Percentiles rank a stretch among this genome's conserved stretches.
Conservation (phyloP, 2,888 invertebrate species). For the Ypsolopha sequella region DNA sequence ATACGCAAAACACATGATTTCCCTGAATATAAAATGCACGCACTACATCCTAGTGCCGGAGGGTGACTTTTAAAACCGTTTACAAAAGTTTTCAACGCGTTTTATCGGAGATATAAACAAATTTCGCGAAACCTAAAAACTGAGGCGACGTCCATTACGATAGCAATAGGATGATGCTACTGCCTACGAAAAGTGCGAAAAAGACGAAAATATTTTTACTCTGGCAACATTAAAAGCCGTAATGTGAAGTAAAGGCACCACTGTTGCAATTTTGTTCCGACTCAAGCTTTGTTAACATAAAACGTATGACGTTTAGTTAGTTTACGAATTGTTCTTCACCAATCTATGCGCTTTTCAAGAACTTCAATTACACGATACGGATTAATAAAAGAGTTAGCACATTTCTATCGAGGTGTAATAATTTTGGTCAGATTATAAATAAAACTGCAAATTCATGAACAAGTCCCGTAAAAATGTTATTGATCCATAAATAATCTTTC, state of each 20-base stretch:
- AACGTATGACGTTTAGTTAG: not conserved
- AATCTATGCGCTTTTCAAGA: not conserved
- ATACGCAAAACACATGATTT: constrained; percentile 41
- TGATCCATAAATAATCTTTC: not conserved
- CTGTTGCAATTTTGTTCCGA: constrained; percentile 3
- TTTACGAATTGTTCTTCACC: not conserved
- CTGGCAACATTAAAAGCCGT: constrained; percentile 42
- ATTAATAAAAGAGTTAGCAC: not conserved
- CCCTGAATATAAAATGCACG: constrained; percentile 37
- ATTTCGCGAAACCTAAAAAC: constrained; percentile 49
- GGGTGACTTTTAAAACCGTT: constrained; percentile 52
- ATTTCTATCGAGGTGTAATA: not conserved
- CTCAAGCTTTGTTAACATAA: not conserved
- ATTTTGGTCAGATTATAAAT: not conserved
- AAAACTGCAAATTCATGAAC: not conserved
- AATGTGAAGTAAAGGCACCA: constrained; percentile 11
- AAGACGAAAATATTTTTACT: constrained; percentile 49
- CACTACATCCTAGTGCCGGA: constrained; percentile 50
- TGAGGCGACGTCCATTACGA: constrained; percentile 62
- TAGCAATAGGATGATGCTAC: constrained; percentile 58
- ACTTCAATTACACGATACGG: not conserved
- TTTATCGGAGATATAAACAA: constrained; percentile 67
- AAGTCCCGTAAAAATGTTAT: not conserved
- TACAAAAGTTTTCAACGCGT: constrained; percentile 62
- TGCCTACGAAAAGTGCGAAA: constrained; percentile 55